Evolutionary conservation across 2,888 invertebrate genomes (phyloP), one percentile per base, ranked within the genome.

Genomic region (Thecophora atra): DNA sequence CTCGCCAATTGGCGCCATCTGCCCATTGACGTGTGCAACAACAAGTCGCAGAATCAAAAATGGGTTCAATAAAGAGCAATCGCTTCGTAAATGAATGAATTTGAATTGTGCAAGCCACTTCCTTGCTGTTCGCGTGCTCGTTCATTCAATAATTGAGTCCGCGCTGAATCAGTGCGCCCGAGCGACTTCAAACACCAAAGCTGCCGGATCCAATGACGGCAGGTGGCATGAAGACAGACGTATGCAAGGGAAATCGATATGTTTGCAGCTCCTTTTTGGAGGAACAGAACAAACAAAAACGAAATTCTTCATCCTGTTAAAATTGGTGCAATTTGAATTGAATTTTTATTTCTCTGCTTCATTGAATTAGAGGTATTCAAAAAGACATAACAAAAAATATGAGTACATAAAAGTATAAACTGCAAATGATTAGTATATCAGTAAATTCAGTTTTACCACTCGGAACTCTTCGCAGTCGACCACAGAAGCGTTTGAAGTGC

Each of bases 1-100:
- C 77, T 78, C 81, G 79, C 79, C 78, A 79, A 80, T 81, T 79
- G 81, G 77, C 81, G 77, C 80, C 81, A 81, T 79, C 76, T 81
- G 81, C 77, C 77, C 76, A 62, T 54, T 42, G 17, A 42, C 19
- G 37, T 58, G 58, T 44, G 19, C 37, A 5, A 54, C 44, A 44
- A 28, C 24, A 69, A 26, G 15, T 58, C 58, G 1, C 24, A 24
- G 47, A 11, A 47, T n/a, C 15, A 17, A 42, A 64, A 1, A 37
- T 37, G 11, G 37, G 6, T 1, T 4, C 17, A n/a, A 68, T 42
- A 70, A 70, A 70, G 63, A 30, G 54, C 19, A 30, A 19, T 63
- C 58, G 11, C 37, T 68, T 68, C 26, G 11, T 37, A 37, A 37
- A 37, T 60, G 69, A 60, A 69, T 69, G 69, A 69, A 67, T 67